Base-by-base conservation (phyloP, 2,797 vertebrate genomes). In the Lerista edwardsae region DNA sequence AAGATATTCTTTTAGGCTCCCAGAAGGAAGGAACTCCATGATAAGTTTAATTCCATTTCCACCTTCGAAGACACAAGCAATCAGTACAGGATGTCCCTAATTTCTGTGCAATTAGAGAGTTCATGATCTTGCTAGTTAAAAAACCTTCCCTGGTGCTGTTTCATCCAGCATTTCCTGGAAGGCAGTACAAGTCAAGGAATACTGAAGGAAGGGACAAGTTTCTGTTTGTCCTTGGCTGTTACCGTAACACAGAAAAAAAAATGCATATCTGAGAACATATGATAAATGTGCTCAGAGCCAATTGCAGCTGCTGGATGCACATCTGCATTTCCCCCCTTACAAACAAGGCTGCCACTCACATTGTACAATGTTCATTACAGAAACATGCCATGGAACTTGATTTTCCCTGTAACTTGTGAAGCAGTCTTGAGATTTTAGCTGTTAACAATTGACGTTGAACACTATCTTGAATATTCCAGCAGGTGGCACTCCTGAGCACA, bases 11-110 rank as follows among this genome's bases (percentile, higher is more conserved):
- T 99, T 99, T 73, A 99, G 94, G 93, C 98, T 99, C 86, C 98
- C 98, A 21, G 97, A 97, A 67, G 99, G 98, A 73, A 99, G 97
- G 89, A 97, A 99, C 95, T 99, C 98, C 99, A 99, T 99, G 88
- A 99, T 99, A 82, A 99, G 97, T 92, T 99, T 99, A 87, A 97
- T 98, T 75, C 97, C 97, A 67, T 96, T 97, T 90, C 98, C 98
- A 80, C 98, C 98, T 99, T 87, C 80, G 29, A 76, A 12, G 23
- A 44, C 2, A 72, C 57, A 76, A 55, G 23, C 21, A 44, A 41
- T 61, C 59, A 61, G 21, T 71, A 17, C 14, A 61, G 12, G 23
- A 61, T 41, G 25, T 44, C 25, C 39, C 39, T 44, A 44, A 44
- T 11, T 72, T 44, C 39, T 61, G 6, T 61, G 11, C 36, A 72